Evolutionary conservation across 2,888 invertebrate genomes (phyloP), one percentile per base, ranked within the genome.

Genomic region (Drosophila niveifrons): DNA sequence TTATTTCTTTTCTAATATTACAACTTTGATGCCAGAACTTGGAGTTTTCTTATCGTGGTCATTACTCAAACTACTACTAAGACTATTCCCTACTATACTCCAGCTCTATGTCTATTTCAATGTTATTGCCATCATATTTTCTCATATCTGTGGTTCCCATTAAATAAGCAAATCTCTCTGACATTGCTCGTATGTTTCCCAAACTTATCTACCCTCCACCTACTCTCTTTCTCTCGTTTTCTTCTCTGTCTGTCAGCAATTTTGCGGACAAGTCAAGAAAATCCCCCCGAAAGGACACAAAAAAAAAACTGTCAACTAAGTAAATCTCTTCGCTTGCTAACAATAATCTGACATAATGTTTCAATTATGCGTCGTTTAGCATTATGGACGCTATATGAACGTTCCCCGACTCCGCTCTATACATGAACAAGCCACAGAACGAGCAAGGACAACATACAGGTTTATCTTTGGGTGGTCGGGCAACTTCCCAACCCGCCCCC

Each of bases 311-410:
- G 87, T 78, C 81, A 72, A 80, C 89, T 82, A 86, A 80, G 90
- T 85, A 89, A 90, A 83, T 83, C 83, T 88, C 55, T 55, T 47
- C 83, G 87, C 69, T 85, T 85, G 90, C 83, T 76, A 83, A 86
- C 87, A 89, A 89, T 90, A 89, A 90, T 89, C 90, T 80, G 89
- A 88, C 90, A 89, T 90, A 83, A 89, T 90, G 90, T 86, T 84
- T 88, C 89, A 90, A 90, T 90, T 89, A 90, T 83, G 88, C 84
- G 78, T 74, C 90, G 90, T 89, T 90, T 89, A 90, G 88, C 82
- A 77, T 83, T 83, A 82, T 73, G 75, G 78, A 74, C 71, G 78
- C 72, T 80, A 80, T 83, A 82, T 85, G 88, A 80, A 76, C 84
- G 82, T 65, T 41, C 67, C 55, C 41, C 18, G 29, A 31, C 59